Evolutionary conservation across 37 sponge, comb jelly and placozoan genomes (phyloP).

Genomic region (Corticium candelabrum): DNA sequence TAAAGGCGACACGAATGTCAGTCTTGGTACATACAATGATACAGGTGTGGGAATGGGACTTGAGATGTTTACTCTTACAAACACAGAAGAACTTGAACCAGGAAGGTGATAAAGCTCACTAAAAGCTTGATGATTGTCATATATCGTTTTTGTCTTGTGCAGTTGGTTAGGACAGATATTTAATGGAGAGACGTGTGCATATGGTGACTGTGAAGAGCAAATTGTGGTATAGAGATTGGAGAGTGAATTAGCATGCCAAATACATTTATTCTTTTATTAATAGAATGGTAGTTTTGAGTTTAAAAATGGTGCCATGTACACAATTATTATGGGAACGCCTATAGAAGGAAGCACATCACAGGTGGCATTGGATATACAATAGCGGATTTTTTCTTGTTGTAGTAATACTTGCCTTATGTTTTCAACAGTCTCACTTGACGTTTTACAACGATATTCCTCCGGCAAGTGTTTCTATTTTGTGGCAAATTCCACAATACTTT

Average conservation of each 20-base stretch:
- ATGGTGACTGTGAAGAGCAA: background rate
- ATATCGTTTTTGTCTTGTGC: too few species aligned
- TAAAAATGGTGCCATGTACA: constrained; percentile 10
- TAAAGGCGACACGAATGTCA: background rate
- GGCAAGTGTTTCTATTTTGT: constrained; percentile 60
- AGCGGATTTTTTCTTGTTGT: too few species aligned
- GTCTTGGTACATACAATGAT: background rate
- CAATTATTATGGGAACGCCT: background rate
- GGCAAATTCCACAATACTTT: constrained; percentile 91
- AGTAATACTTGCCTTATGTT: background rate
- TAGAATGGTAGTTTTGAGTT: background rate
- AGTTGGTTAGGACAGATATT: background rate
- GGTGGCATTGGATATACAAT: too few species aligned
- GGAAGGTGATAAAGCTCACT: too few species aligned
- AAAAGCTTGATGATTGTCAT: too few species aligned
- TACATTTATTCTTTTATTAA: background rate
- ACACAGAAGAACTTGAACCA: too few species aligned
- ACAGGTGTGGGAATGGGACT: too few species aligned
- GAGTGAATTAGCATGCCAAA: background rate
- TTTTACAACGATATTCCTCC: constrained; percentile 30
- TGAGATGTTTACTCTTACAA: too few species aligned
- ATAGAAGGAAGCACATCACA: too few species aligned
- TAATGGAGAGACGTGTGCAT: background rate
- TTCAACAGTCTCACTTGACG: background rate
- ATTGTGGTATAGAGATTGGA: background rate